Conservation (phyloP, 2,113 vertebrate species). For the Vombatus ursinus region DNA sequence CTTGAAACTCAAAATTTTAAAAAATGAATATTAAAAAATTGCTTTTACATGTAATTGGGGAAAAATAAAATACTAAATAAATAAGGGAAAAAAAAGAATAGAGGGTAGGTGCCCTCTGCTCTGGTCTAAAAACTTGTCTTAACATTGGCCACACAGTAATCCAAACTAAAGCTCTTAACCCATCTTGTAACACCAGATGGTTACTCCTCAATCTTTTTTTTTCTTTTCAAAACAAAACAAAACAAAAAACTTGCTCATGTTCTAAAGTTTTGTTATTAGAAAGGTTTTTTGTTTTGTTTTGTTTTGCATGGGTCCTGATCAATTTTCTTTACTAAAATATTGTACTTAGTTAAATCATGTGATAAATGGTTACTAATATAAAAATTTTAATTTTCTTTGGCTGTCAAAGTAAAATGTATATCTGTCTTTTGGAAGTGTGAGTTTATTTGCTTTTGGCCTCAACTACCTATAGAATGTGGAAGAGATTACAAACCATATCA, state of each 20-base stretch:
- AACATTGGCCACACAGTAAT: neutral
- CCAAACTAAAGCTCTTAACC: neutral
- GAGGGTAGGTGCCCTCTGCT: neutral
- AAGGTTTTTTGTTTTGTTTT: too few species aligned
- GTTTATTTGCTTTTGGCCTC: neutral
- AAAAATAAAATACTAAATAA: neutral
- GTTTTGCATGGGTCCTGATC: neutral
- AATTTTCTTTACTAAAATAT: slow-evolving; percentile 28
- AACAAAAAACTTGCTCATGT: neutral
- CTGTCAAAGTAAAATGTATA: neutral
- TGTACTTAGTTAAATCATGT: slow-evolving; percentile 3
- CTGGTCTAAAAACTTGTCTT: neutral
- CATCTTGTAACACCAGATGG: neutral
- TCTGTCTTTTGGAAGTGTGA: neutral
- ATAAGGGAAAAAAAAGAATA: neutral
- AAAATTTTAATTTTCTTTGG: neutral
- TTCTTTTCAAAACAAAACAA: neutral
- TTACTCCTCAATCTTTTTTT: slow-evolving; percentile 5
- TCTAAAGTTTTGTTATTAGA: neutral
- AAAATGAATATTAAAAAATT: neutral
- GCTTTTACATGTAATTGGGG: neutral
- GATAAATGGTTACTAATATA: neutral
- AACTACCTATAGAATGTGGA: neutral
- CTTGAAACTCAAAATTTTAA: neutral
- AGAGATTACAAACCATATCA: neutral